phyloP scores from a whole-genome alignment of 2,113 vertebrate genomes.

The Salvelinus sp. region DNA sequence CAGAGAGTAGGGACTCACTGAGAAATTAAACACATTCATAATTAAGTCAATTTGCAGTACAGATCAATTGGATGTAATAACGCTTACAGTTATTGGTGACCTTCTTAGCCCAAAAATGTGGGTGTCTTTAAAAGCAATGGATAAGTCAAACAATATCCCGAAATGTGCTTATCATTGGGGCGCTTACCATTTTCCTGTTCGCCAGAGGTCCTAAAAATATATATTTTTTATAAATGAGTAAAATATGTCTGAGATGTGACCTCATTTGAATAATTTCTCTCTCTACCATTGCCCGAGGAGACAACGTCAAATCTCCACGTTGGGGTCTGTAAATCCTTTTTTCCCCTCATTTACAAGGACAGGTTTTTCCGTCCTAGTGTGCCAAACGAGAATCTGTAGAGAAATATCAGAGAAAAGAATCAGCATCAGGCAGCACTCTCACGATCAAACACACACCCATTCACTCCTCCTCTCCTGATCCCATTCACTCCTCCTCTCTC shows the following conservation, averaged over 20 bases:
- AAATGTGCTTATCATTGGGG: background rate
- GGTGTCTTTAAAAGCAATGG: too few relatives aligned
- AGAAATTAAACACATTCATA: constrained; percentile 25
- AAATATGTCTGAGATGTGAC: background rate
- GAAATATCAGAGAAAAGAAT: constrained; percentile 19
- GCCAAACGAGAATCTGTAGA: constrained; percentile 95
- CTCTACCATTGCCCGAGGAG: constrained; percentile 52
- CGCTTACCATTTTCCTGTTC: background rate
- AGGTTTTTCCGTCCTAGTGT: constrained; percentile 96
- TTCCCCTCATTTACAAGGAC: constrained; percentile 97
- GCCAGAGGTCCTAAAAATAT: background rate
- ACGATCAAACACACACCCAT: constrained; percentile 13
- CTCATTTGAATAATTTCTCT: background rate
- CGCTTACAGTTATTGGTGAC: background rate
- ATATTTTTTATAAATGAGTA: background rate
- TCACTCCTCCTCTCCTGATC: background rate
- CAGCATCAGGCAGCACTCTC: background rate
- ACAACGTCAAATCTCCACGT: constrained; percentile 89
- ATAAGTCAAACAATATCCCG: background rate
- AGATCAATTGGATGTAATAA: constrained; percentile 4
- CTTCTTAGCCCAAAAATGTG: background rate
- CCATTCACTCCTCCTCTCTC: too few relatives aligned
- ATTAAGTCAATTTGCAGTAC: constrained; percentile 22
- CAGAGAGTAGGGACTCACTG: constrained; percentile 45
- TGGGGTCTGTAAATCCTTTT: constrained; percentile 96